These are phyloP conservation scores for Enteromius thamalakanensis DNA, from an alignment of 2,797 vertebrate species.

Conservation along the genomic window DNA sequence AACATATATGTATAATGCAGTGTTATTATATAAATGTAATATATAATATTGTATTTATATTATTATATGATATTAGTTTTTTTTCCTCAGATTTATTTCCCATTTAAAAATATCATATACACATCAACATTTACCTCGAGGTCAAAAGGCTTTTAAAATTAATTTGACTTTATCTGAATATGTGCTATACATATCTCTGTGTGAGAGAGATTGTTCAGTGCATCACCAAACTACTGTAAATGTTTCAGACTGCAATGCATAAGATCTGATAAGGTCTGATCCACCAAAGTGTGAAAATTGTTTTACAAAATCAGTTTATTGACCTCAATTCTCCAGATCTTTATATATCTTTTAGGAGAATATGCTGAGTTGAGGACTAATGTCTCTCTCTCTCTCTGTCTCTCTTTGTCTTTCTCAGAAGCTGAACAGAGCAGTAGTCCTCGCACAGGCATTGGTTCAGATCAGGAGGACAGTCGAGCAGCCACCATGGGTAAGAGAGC, in stretches of 20 bases:
- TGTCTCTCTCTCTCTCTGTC: slow-evolving; percentile 23
- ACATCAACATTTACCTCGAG: not conserved
- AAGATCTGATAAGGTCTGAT: not conserved
- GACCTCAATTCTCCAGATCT: slow-evolving; percentile 1
- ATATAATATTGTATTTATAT: too few relatives aligned
- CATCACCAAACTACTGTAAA: not conserved
- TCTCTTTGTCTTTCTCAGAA: slow-evolving; percentile 74
- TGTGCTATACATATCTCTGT: too few relatives aligned
- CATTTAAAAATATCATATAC: not conserved
- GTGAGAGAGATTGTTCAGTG: not conserved
- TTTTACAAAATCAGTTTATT: not conserved
- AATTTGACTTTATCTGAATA: not conserved
- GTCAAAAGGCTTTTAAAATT: not conserved
- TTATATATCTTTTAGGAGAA: slow-evolving; percentile 28
- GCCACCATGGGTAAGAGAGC: slow-evolving; percentile 85
- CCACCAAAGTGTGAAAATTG: not conserved
- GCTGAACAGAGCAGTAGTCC: slow-evolving; percentile 91
- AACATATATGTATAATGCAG: not conserved
- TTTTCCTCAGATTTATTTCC: not conserved
- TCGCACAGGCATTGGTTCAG: slow-evolving; percentile 86
- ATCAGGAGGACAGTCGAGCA: slow-evolving; percentile 93
- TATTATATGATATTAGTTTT: too few relatives aligned
- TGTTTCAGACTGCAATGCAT: not conserved
- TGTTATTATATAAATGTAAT: not conserved
- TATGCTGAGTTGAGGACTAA: slow-evolving; percentile 17